Percentiles rank a stretch among this genome's conserved stretches.
phyloP scores from a whole-genome alignment of 2,888 invertebrate species.

The Mayetiola destructor region DNA sequence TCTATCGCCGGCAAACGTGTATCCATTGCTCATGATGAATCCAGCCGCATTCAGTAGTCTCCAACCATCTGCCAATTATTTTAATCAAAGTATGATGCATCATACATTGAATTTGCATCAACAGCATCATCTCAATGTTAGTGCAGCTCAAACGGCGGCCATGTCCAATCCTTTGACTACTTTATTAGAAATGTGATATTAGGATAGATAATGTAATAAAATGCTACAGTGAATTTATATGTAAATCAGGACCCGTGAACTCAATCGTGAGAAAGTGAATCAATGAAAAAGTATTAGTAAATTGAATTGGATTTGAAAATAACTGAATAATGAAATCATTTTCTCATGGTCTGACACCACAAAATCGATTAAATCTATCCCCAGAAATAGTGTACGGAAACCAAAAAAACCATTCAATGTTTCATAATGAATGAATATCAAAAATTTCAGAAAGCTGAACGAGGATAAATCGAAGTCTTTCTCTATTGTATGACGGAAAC shows the following conservation, averaged over 20 bases:
- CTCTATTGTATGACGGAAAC: too few relatives aligned
- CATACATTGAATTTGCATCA: conserved; percentile 1
- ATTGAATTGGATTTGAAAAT: conserved; percentile 6
- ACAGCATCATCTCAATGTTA: conserved; percentile 8
- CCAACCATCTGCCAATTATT: conserved; percentile 24
- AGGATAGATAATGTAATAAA: background rate
- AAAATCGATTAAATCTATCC: too few relatives aligned
- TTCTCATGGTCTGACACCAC: too few relatives aligned
- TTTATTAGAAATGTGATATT: conserved; percentile 13
- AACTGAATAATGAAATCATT: too few relatives aligned
- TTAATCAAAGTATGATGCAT: conserved; percentile 15
- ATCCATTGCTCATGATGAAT: conserved; percentile 33
- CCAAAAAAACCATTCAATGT: too few relatives aligned
- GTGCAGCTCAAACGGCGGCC: background rate
- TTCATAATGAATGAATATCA: too few relatives aligned
- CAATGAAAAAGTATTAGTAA: background rate
- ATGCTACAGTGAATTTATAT: background rate
- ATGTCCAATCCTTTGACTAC: background rate
- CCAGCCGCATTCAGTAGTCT: conserved; percentile 24
- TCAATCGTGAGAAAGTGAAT: too few relatives aligned
- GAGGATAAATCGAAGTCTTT: too few relatives aligned
- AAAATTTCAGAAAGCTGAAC: too few relatives aligned
- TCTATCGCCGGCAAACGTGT: conserved; percentile 24
- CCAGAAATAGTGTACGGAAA: too few relatives aligned
- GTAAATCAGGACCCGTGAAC: too few relatives aligned